Evolutionary conservation across 2,113 vertebrate species (phyloP).

Genomic region (Neodontobutis hainanensis): DNA sequence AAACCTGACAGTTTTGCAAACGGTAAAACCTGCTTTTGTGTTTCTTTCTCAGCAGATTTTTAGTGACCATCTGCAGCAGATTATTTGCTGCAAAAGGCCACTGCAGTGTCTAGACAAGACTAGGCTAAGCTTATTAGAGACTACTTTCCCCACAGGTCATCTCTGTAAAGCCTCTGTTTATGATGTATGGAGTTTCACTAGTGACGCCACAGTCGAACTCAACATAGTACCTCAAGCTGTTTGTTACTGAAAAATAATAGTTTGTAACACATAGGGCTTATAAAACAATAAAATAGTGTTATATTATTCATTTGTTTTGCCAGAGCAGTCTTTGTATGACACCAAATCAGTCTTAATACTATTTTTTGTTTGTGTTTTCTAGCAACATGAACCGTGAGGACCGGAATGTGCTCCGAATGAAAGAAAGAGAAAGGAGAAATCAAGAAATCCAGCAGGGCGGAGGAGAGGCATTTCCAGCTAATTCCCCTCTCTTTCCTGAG

Average conservation of each 20-base stretch:
- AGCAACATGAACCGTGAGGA: slow-evolving; percentile 99
- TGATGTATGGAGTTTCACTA: slow-evolving; percentile 12
- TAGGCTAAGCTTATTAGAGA: slow-evolving; percentile 50
- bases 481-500: slow-evolving; percentile 97
- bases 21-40: not conserved
- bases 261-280: too few relatives aligned
- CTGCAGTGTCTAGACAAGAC: slow-evolving; percentile 40
- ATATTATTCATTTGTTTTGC: too few relatives aligned
- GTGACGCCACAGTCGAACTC: not conserved
- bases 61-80: slow-evolving; percentile 25
- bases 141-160: slow-evolving; percentile 55
- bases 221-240: too few relatives aligned
- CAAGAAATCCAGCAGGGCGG: slow-evolving; percentile 91
- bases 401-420: slow-evolving; percentile 99
- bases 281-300: too few relatives aligned
- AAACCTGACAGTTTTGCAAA: not conserved
- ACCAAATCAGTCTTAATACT: slow-evolving; percentile 39
- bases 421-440: slow-evolving; percentile 87
- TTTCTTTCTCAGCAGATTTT: slow-evolving; percentile 15
- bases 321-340: not conserved
- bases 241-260: too few relatives aligned
- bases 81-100: slow-evolving; percentile 33
- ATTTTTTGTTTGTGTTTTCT: slow-evolving; percentile 68
- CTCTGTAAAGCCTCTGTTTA: slow-evolving; percentile 14
- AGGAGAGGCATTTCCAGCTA: slow-evolving; percentile 95